These are phyloP conservation scores for Sinocyclocheilus anophthalmus DNA, from an alignment of 2,113 vertebrate species.

Conservation along the genomic window DNA sequence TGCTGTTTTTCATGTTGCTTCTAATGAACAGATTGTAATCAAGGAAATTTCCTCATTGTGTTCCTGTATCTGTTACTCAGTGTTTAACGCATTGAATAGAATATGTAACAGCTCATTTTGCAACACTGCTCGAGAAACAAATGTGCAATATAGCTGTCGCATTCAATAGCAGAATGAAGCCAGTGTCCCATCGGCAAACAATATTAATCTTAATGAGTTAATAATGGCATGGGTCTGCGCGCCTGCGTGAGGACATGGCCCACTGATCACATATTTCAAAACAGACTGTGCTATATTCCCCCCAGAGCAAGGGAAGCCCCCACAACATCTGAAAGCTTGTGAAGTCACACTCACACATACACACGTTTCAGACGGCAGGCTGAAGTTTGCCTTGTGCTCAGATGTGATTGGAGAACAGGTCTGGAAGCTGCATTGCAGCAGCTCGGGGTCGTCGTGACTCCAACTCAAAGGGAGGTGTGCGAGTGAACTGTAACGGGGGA, in stretches of 20 bases:
- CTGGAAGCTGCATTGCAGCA: conserved; percentile 64
- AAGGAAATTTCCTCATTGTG: background rate
- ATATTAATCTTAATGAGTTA: conserved; percentile 26
- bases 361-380: background rate
- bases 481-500: background rate
- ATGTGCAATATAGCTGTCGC: background rate
- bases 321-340: background rate
- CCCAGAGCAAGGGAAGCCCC: conserved; percentile 11
- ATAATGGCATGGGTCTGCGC: background rate
- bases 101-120: background rate
- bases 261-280: conserved; percentile 36
- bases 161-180: conserved; percentile 9
- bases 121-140: background rate
- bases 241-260: background rate
- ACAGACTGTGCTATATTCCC: conserved; percentile 5
- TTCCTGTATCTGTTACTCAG: background rate
- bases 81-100: background rate
- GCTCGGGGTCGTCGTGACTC: conserved; percentile 55
- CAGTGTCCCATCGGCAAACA: background rate
- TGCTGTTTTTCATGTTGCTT: background rate
- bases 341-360: conserved; percentile 20
- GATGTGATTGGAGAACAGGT: conserved; percentile 38
- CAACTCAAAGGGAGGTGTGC: conserved; percentile 21
- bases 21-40: background rate
- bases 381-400: conserved; percentile 11